These are phyloP conservation scores for Ectropis grisescens DNA, from an alignment of 1,140 invertebrate genomes.

Conservation along the genomic window DNA sequence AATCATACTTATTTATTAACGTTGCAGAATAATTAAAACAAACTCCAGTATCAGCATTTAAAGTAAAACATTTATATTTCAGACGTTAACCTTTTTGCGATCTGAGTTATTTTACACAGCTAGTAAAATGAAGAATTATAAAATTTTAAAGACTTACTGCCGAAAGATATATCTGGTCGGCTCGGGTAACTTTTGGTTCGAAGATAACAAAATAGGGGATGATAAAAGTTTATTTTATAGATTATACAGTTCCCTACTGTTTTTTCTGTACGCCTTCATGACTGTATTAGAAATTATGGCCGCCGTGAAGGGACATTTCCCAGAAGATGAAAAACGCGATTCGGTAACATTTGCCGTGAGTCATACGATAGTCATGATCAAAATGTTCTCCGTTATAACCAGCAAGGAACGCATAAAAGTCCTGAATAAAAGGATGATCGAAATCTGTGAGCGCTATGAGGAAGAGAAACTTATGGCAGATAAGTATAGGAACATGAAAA, in stretches of 20 bases:
- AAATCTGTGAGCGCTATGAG: conserved; percentile 33
- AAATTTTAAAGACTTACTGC: conserved; percentile 36
- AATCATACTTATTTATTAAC: too few species aligned
- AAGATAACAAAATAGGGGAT: conserved; percentile 29
- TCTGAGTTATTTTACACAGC: too few species aligned
- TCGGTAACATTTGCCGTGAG: conserved; percentile 40
- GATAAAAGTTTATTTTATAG: conserved; percentile 31
- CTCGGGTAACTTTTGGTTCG: conserved; percentile 49
- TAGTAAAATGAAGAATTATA: conserved; percentile 42
- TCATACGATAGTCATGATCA: conserved; percentile 47
- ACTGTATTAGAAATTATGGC: conserved; percentile 47
- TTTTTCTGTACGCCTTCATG: conserved; percentile 32
- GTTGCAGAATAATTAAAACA: too few species aligned
- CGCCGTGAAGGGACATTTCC: conserved; percentile 34
- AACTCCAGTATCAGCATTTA: too few species aligned
- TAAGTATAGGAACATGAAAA: conserved; percentile 45
- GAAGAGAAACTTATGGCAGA: conserved; percentile 25
- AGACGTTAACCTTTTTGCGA: too few species aligned
- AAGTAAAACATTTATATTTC: too few species aligned
- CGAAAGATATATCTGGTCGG: conserved; percentile 38
- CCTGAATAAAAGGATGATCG: conserved; percentile 33
- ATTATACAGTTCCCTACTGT: conserved; percentile 20
- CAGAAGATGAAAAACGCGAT: conserved; percentile 44
- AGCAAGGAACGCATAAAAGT: conserved; percentile 35
- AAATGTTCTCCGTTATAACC: conserved; percentile 37